phyloP scores from a whole-genome alignment of 2,888 invertebrate species.

The Pterobdella sp. region DNA sequence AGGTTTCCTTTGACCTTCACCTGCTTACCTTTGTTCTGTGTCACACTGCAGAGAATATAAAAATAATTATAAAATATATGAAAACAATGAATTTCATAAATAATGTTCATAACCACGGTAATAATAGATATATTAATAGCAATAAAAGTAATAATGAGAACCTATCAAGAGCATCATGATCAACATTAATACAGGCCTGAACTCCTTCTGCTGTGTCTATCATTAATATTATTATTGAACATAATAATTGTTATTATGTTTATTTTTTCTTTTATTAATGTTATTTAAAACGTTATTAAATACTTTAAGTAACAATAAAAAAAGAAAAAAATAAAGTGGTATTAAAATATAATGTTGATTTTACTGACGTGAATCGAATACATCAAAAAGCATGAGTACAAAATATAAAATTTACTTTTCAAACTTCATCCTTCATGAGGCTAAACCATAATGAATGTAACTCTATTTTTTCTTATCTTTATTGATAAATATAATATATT shows the following conservation, averaged over 20 bases:
- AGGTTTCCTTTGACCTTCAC: neutral
- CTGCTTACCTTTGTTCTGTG: neutral
- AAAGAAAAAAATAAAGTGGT: neutral
- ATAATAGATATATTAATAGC: neutral
- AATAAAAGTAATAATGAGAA: constrained; percentile 4
- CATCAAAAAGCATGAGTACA: too few relatives aligned
- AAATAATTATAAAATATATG: neutral
- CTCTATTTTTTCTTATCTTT: too few relatives aligned
- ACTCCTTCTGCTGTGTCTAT: constrained; percentile 18
- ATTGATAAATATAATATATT: too few relatives aligned
- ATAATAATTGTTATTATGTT: neutral
- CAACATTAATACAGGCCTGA: constrained; percentile 15
- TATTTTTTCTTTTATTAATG: neutral
- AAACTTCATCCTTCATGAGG: too few relatives aligned
- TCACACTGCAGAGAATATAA: neutral
- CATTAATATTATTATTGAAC: too few relatives aligned
- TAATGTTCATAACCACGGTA: neutral
- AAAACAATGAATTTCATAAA: neutral
- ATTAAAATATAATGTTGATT: too few relatives aligned
- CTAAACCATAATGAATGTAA: too few relatives aligned
- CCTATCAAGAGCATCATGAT: constrained; percentile 25
- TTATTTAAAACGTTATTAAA: neutral
- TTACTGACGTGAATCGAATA: too few relatives aligned
- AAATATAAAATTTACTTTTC: too few relatives aligned
- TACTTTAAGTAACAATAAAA: constrained; percentile 11